Percentiles rank a stretch among this genome's conserved stretches.
phyloP scores from a whole-genome alignment of 2,888 invertebrate species.

The Andrena chrysosceles region DNA sequence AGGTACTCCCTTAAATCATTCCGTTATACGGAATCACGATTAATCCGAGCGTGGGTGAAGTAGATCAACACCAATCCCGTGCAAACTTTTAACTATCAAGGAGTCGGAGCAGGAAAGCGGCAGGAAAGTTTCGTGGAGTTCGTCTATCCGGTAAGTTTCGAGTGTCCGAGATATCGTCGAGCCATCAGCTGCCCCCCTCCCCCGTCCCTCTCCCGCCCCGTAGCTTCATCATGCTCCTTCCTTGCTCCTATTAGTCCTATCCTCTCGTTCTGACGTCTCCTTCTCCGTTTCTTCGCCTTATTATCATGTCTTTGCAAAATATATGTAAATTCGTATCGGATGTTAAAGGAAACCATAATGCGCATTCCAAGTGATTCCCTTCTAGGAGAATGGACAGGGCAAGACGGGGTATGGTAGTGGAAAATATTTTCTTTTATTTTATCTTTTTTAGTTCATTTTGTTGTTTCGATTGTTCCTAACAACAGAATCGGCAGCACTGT shows the following conservation, averaged over 20 bases:
- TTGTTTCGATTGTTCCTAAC: no score
- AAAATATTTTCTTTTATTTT: no score
- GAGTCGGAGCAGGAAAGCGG: conserved; percentile 68
- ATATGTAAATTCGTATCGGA: conserved; percentile 71
- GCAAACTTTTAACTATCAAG: conserved; percentile 73
- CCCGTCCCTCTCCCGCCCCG: conserved; percentile 10
- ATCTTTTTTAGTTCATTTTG: no score
- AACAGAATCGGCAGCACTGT: no score
- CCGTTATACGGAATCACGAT: conserved; percentile 71
- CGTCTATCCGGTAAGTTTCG: conserved; percentile 71
- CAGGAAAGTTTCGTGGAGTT: conserved; percentile 70
- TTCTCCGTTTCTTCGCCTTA: conserved; percentile 35
- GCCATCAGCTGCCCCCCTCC: conserved; percentile 65
- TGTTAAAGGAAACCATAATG: conserved; percentile 74
- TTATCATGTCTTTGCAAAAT: conserved; percentile 47
- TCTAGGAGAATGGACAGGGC: conserved; percentile 18
- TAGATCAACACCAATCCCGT: conserved; percentile 71
- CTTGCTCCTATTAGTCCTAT: no score
- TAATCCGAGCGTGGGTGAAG: conserved; percentile 72
- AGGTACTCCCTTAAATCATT: conserved; percentile 65
- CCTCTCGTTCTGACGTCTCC: conserved; percentile 5
- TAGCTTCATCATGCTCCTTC: conserved; percentile 2
- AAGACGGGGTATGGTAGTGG: neutral
- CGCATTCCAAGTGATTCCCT: conserved; percentile 66
- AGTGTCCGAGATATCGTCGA: conserved; percentile 73